These are phyloP conservation scores for Cephus pulcher DNA, from an alignment of 2,888 invertebrate species.

Conservation along the genomic window DNA sequence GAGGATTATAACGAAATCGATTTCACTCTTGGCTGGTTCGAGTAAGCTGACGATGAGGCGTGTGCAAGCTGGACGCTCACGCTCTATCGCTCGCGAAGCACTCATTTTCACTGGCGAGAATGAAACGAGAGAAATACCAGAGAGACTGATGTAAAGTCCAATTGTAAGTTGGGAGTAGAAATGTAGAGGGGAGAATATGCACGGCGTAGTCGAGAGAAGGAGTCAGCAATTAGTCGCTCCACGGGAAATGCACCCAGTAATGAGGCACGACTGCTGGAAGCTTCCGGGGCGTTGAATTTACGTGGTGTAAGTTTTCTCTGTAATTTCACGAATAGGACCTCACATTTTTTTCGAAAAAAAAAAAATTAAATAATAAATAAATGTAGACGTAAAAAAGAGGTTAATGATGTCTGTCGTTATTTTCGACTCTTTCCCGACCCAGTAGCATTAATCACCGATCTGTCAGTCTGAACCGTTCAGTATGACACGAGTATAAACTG, in stretches of 20 bases:
- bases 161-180: background rate
- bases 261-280: constrained; percentile 39
- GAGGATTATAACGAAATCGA: constrained; percentile 39
- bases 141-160: background rate
- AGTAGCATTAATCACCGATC: background rate
- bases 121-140: background rate
- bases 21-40: constrained; percentile 32
- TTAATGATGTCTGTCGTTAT: background rate
- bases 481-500: background rate
- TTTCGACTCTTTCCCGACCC: background rate
- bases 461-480: background rate
- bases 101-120: background rate
- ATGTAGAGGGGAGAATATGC: constrained; percentile 10
- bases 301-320: constrained; percentile 16
- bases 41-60: background rate
- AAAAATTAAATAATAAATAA: background rate
- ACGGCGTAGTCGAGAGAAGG: constrained; percentile 13
- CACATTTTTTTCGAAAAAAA: background rate
- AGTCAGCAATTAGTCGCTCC: constrained; percentile 51
- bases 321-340: constrained; percentile 12
- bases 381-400: background rate
- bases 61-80: background rate
- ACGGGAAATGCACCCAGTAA: constrained; percentile 49
- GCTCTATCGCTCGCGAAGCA: background rate
- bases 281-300: constrained; percentile 42